phyloP scores from a whole-genome alignment of 1,140 invertebrate genomes.

The Drosophila auraria region DNA sequence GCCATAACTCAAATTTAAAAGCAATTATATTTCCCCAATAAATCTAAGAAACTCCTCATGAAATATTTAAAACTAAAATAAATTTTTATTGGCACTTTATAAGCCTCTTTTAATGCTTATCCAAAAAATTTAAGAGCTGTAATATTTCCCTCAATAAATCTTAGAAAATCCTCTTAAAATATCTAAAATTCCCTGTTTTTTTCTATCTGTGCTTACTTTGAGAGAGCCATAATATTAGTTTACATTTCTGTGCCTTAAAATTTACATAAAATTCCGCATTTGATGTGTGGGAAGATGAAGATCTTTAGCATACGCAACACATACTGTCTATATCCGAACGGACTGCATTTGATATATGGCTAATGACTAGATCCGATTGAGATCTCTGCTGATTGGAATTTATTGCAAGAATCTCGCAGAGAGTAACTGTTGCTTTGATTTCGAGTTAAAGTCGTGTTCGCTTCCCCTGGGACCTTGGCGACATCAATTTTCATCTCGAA shows the following conservation, averaged over 20 bases:
- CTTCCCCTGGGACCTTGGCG: slow-evolving; percentile 34
- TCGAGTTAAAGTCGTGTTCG: neutral
- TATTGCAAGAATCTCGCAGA: slow-evolving; percentile 26
- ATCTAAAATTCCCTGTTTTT: neutral
- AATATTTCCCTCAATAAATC: neutral
- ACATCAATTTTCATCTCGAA: slow-evolving; percentile 10
- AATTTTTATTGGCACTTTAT: too few species aligned
- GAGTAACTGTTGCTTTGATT: slow-evolving; percentile 32
- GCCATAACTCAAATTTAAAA: neutral
- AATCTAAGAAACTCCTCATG: neutral
- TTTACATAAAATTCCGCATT: slow-evolving; percentile 68
- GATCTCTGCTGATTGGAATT: slow-evolving; percentile 63
- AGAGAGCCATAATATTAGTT: neutral
- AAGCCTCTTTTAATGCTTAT: too few species aligned
- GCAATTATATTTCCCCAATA: neutral
- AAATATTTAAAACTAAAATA: too few species aligned
- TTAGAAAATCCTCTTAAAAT: neutral
- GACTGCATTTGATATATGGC: slow-evolving; percentile 27
- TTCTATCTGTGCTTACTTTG: slow-evolving; percentile 1
- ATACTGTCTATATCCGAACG: slow-evolving; percentile 8
- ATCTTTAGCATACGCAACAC: slow-evolving; percentile 15
- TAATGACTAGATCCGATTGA: slow-evolving; percentile 14
- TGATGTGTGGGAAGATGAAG: slow-evolving; percentile 54
- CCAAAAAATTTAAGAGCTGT: too few species aligned
- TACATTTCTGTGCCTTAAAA: slow-evolving; percentile 59